Conservation (phyloP, 2,797 vertebrate species). For the Microctenopoma lineatum region DNA sequence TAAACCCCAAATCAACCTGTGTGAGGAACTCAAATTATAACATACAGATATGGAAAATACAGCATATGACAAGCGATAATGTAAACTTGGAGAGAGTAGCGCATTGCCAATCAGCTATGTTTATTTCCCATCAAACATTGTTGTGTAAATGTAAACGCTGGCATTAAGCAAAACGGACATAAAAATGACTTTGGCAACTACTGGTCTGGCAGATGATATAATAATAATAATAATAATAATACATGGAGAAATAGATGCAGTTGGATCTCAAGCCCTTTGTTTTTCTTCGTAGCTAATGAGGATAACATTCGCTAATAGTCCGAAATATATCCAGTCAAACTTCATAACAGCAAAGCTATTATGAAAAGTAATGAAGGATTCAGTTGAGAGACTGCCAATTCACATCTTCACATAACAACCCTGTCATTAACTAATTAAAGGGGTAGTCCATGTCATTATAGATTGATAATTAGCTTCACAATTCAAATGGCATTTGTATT, state of each 20-base stretch:
- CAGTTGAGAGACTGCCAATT: conserved; percentile 61
- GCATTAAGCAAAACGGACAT: conserved; percentile 43
- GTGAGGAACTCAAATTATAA: conserved; percentile 42
- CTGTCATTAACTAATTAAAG: conserved; percentile 63
- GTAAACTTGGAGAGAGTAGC: conserved; percentile 65
- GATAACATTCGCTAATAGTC: conserved; percentile 69
- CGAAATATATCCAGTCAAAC: conserved; percentile 49
- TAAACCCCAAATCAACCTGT: conserved; percentile 34
- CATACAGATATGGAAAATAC: conserved; percentile 71
- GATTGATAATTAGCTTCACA: conserved; percentile 63
- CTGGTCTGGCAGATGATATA: conserved; percentile 49
- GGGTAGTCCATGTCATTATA: conserved; percentile 70
- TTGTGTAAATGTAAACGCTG: conserved; percentile 61
- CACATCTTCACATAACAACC: conserved; percentile 54
- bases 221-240: conserved; percentile 32
- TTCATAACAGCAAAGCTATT: conserved; percentile 48
- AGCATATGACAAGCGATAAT: conserved; percentile 60
- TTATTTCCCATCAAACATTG: conserved; percentile 46
- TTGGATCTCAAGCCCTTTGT: conserved; percentile 78
- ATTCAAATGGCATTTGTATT: conserved; percentile 44
- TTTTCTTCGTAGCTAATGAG: conserved; percentile 62
- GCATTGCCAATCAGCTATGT: conserved; percentile 49
- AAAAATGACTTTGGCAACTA: conserved; percentile 73
- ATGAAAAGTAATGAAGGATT: conserved; percentile 53
- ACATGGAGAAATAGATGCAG: conserved; percentile 51